These are phyloP conservation scores for Salminus brasiliensis DNA, from an alignment of 2,113 vertebrate species.

Conservation along the genomic window DNA sequence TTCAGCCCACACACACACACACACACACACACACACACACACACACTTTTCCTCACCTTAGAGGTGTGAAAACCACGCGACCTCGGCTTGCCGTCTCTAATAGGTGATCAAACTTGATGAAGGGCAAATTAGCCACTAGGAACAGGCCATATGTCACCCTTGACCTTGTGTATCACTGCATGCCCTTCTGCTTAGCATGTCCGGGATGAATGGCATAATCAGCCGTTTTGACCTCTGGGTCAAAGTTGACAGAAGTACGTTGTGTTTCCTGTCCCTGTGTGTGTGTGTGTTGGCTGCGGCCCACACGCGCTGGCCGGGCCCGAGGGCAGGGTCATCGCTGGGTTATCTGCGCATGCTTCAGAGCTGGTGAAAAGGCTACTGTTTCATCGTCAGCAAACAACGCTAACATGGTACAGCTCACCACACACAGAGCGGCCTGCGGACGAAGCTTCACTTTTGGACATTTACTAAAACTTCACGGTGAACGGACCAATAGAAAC, in stretches of 20 bases:
- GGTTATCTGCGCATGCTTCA: not conserved
- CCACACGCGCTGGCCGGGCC: not conserved
- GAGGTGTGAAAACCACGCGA: slow-evolving; percentile 15
- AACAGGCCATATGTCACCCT: slow-evolving; percentile 64
- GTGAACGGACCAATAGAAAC: too few relatives aligned
- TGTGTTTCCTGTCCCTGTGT: slow-evolving; percentile 20
- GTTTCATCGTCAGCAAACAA: not conserved
- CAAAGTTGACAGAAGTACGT: slow-evolving; percentile 39
- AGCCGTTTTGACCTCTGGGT: slow-evolving; percentile 72
- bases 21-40: too few relatives aligned
- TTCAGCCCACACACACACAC: not conserved
- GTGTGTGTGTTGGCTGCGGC: not conserved
- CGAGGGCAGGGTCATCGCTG: slow-evolving; percentile 21
- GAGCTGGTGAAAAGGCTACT: not conserved
- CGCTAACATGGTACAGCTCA: not conserved
- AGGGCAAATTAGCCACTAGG: slow-evolving; percentile 20
- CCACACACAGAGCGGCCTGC: not conserved
- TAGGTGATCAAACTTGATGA: slow-evolving; percentile 59
- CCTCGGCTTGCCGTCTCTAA: slow-evolving; percentile 53
- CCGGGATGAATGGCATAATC: slow-evolving; percentile 61
- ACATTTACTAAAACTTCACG: too few relatives aligned
- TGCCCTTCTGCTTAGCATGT: slow-evolving; percentile 10
- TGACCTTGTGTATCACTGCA: slow-evolving; percentile 64
- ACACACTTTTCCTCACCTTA: not conserved
- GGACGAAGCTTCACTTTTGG: too few relatives aligned